phyloP scores from a whole-genome alignment of 1,140 invertebrate species.

The Aphaenogaster rudis region DNA sequence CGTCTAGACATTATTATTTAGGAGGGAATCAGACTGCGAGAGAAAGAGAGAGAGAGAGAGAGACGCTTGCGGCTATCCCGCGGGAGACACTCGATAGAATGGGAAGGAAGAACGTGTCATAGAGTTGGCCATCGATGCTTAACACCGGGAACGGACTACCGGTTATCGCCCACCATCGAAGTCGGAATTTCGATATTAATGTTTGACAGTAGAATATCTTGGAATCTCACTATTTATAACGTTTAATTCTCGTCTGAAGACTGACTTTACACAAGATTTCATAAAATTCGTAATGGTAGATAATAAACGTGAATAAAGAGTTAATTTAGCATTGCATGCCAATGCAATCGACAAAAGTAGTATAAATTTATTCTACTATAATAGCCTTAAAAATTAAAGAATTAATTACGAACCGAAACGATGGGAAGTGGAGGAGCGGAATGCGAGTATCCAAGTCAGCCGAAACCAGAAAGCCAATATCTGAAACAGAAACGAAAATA shows the following conservation, averaged over 20 bases:
- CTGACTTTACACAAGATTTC: background rate
- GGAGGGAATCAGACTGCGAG: constrained; percentile 24
- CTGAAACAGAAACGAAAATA: constrained; percentile 27
- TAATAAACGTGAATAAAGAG: background rate
- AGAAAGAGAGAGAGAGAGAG: background rate
- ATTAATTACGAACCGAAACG: constrained; percentile 20
- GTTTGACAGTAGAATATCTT: background rate
- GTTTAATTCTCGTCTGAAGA: background rate
- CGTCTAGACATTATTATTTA: constrained; percentile 64
- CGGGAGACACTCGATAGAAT: constrained; percentile 19
- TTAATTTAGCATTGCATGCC: background rate
- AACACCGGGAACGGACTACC: constrained; percentile 2
- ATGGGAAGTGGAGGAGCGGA: background rate
- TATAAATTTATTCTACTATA: background rate
- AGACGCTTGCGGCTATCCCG: constrained; percentile 30
- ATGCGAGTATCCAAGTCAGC: background rate
- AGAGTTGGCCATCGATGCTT: constrained; percentile 42
- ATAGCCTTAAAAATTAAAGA: background rate
- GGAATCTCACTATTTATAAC: background rate
- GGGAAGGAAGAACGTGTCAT: background rate
- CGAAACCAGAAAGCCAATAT: background rate
- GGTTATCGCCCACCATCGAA: constrained; percentile 21
- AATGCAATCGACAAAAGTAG: background rate
- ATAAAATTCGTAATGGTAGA: background rate
- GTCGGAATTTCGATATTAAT: constrained; percentile 15